These are phyloP conservation scores for Mechanitis mazaeus DNA, from an alignment of 2,888 invertebrate genomes.

Conservation along the genomic window DNA sequence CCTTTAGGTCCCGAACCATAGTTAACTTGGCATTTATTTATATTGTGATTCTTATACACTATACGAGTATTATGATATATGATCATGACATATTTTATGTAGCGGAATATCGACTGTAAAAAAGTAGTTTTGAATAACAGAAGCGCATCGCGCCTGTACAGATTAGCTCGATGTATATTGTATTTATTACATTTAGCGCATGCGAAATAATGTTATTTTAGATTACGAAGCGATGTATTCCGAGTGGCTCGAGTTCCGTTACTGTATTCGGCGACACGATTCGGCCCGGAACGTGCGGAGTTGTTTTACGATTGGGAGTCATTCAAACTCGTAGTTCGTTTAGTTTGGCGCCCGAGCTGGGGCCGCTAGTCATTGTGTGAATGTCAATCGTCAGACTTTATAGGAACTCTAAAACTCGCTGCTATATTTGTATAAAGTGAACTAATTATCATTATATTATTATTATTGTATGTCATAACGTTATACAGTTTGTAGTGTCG, in stretches of 20 bases:
- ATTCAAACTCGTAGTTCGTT: conserved; percentile 55
- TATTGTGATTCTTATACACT: conserved; percentile 66
- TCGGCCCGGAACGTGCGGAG: conserved; percentile 42
- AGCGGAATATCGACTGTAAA: conserved; percentile 63
- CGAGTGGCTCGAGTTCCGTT: conserved; percentile 76
- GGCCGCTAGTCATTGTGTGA: conserved; percentile 76
- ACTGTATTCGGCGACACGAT: conserved; percentile 59
- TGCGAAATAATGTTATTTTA: conserved; percentile 53
- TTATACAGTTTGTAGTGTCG: conserved; percentile 71
- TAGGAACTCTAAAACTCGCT: conserved; percentile 88
- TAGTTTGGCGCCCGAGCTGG: conserved; percentile 44
- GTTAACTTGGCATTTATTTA: conserved; percentile 74
- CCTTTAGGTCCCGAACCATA: conserved; percentile 70
- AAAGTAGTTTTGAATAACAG: conserved; percentile 54
- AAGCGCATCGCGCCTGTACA: conserved; percentile 55
- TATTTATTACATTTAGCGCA: conserved; percentile 58
- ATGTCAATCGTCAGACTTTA: conserved; percentile 76
- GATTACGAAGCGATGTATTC: conserved; percentile 56
- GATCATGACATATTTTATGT: conserved; percentile 67
- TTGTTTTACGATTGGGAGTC: conserved; percentile 42
- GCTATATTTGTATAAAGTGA: conserved; percentile 83
- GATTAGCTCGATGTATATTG: conserved; percentile 59
- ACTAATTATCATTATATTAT: conserved; percentile 73
- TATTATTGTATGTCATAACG: conserved; percentile 64
- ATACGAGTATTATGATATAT: conserved; percentile 65